These are phyloP conservation scores for Celastrina argiolus DNA, from an alignment of 2,888 invertebrate genomes.

Conservation along the genomic window DNA sequence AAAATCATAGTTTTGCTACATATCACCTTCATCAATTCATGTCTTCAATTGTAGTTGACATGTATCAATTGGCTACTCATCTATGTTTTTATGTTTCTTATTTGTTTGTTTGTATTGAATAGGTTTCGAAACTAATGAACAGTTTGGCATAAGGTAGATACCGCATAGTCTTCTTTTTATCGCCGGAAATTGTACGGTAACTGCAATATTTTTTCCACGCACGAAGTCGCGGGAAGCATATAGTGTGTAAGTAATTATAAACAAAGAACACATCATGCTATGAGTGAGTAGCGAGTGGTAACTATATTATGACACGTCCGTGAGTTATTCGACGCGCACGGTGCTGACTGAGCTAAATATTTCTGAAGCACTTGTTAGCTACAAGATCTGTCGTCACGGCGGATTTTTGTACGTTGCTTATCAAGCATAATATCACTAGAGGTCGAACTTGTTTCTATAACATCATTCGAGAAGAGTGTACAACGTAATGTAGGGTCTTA, in stretches of 20 bases:
- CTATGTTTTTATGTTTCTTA: too few relatives aligned
- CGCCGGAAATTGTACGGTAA: too few relatives aligned
- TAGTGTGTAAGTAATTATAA: slow-evolving; percentile 23
- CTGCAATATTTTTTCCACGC: too few relatives aligned
- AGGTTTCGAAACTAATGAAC: too few relatives aligned
- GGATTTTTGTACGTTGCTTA: slow-evolving; percentile 1
- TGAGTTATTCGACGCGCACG: slow-evolving; percentile 31
- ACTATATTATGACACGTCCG: slow-evolving; percentile 34
- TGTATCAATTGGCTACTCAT: too few relatives aligned
- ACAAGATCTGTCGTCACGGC: slow-evolving; percentile 23
- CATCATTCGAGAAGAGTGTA: neutral
- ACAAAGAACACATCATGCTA: slow-evolving; percentile 29
- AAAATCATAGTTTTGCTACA: too few relatives aligned
- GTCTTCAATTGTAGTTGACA: too few relatives aligned
- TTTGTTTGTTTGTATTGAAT: too few relatives aligned
- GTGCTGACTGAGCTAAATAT: slow-evolving; percentile 33
- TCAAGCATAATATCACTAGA: neutral
- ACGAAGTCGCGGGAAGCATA: too few relatives aligned
- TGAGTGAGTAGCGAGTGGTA: slow-evolving; percentile 26
- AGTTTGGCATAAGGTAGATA: too few relatives aligned
- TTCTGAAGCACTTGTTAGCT: slow-evolving; percentile 32
- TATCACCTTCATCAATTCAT: too few relatives aligned
- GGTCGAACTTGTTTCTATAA: neutral
- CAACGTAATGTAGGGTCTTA: neutral
- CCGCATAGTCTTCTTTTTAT: too few relatives aligned